Evolutionary conservation across 2,888 invertebrate species (phyloP).

Genomic region (Drosophila pseudotalamancana): DNA sequence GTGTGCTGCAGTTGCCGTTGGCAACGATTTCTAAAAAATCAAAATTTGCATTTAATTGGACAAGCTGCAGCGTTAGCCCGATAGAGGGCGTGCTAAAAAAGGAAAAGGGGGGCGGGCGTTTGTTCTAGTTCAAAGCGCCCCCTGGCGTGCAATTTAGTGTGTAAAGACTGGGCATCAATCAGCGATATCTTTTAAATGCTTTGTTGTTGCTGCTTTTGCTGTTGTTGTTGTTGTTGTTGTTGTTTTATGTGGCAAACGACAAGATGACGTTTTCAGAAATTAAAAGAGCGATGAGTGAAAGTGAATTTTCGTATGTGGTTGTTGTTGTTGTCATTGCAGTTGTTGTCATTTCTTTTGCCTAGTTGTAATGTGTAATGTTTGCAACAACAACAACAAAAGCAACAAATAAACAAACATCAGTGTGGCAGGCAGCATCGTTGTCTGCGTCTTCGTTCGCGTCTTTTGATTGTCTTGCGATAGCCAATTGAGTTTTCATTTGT

Average conservation of each 20-base stretch:
- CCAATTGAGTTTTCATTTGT: slow-evolving; percentile 80
- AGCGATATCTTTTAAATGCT: slow-evolving; percentile 62
- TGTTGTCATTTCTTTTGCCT: slow-evolving; percentile 74
- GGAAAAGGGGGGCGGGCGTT: slow-evolving; percentile 42
- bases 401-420: slow-evolving; percentile 28
- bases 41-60: slow-evolving; percentile 80
- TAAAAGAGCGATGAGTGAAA: slow-evolving; percentile 75
- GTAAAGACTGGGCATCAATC: slow-evolving; percentile 66
- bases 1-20: slow-evolving; percentile 34
- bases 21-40: slow-evolving; percentile 72
- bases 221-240: slow-evolving; percentile 13
- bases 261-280: slow-evolving; percentile 75
- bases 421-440: slow-evolving; percentile 38
- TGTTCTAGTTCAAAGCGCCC: slow-evolving; percentile 71
- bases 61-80: slow-evolving; percentile 20
- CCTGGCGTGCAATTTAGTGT: slow-evolving; percentile 28
- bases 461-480: slow-evolving; percentile 78
- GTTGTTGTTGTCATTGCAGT: slow-evolving; percentile 47
- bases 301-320: slow-evolving; percentile 69
- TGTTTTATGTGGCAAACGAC: slow-evolving; percentile 48
- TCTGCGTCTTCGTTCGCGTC: slow-evolving; percentile 55
- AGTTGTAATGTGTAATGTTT: slow-evolving; percentile 71
- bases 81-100: slow-evolving; percentile 4
- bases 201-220: slow-evolving; percentile 28
- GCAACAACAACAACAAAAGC: slow-evolving; percentile 47